These are phyloP conservation scores for Luperina nickerlii DNA, from an alignment of 2,888 invertebrate genomes.

Conservation along the genomic window DNA sequence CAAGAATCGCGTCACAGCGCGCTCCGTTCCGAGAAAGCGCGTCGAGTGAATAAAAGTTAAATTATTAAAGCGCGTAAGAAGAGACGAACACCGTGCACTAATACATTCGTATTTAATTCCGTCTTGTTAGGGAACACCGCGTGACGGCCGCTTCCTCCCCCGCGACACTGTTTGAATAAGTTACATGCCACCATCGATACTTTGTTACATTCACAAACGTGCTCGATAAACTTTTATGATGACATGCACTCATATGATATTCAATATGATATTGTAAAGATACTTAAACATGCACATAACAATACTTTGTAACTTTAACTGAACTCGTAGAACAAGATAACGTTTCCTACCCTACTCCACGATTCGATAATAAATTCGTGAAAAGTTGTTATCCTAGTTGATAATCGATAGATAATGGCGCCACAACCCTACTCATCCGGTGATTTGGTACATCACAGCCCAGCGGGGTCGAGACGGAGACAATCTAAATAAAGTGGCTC, in stretches of 20 bases:
- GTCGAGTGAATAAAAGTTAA: constrained; percentile 82
- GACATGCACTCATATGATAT: constrained; percentile 44
- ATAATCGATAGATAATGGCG: constrained; percentile 59
- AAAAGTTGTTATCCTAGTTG: constrained; percentile 33
- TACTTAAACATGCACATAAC: constrained; percentile 38
- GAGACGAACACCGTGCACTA: constrained; percentile 74
- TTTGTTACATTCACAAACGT: constrained; percentile 66
- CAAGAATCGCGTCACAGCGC: constrained; percentile 81
- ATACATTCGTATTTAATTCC: constrained; percentile 87
- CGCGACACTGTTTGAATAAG: constrained; percentile 83
- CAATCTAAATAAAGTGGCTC: constrained; percentile 82
- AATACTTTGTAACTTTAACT: constrained; percentile 37
- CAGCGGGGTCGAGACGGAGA: constrained; percentile 64
- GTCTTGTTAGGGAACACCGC: constrained; percentile 83
- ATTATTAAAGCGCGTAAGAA: constrained; percentile 83
- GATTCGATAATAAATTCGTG: constrained; percentile 30
- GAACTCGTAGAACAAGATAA: constrained; percentile 30
- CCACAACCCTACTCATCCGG: constrained; percentile 68
- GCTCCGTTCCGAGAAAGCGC: constrained; percentile 80
- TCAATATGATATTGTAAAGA: constrained; percentile 45
- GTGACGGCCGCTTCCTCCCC: constrained; percentile 86
- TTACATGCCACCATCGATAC: constrained; percentile 72
- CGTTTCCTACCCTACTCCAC: constrained; percentile 10
- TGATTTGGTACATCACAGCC: constrained; percentile 57
- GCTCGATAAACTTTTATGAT: constrained; percentile 64